Evolutionary conservation across 2,113 vertebrate species (phyloP).

Genomic region (Chlorocebus sabaeus): DNA sequence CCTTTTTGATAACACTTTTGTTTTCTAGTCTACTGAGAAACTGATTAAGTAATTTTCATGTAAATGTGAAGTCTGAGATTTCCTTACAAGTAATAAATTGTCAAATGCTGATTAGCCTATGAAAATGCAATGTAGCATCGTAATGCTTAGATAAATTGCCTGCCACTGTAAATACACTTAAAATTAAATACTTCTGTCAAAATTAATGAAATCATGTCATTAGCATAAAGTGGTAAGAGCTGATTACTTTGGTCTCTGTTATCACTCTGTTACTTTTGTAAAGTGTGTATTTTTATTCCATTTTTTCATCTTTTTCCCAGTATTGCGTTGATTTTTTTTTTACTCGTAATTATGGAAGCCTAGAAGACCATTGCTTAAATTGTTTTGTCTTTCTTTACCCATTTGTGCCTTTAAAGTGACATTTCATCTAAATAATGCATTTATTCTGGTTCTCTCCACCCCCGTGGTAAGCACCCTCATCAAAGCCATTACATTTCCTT

Average conservation of each 20-base stretch:
- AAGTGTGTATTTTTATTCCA: not conserved
- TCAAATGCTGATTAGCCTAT: slow-evolving; percentile 35
- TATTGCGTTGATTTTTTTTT: not conserved
- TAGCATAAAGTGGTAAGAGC: not conserved
- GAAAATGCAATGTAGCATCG: not conserved
- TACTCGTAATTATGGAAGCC: not conserved
- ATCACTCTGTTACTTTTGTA: not conserved
- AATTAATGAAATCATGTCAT: not conserved
- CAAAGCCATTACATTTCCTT: fast-evolving
- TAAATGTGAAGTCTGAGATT: slow-evolving; percentile 58
- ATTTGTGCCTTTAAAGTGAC: not conserved
- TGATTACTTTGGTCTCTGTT: not conserved
- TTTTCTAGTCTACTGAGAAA: slow-evolving; percentile 38
- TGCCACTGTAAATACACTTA: slow-evolving; percentile 47
- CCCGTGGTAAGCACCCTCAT: too few relatives aligned
- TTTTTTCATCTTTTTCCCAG: not conserved
- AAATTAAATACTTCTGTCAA: slow-evolving; percentile 16
- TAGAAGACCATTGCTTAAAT: fast-evolving
- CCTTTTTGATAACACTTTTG: slow-evolving; percentile 16
- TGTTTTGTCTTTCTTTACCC: not conserved
- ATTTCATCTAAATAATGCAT: not conserved
- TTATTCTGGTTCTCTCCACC: not conserved
- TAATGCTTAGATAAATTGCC: not conserved
- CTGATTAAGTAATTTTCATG: slow-evolving; percentile 62
- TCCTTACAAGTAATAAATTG: slow-evolving; percentile 28